phyloP scores from a whole-genome alignment of 1,140 invertebrate genomes.

The Polyergus mexicanus region DNA sequence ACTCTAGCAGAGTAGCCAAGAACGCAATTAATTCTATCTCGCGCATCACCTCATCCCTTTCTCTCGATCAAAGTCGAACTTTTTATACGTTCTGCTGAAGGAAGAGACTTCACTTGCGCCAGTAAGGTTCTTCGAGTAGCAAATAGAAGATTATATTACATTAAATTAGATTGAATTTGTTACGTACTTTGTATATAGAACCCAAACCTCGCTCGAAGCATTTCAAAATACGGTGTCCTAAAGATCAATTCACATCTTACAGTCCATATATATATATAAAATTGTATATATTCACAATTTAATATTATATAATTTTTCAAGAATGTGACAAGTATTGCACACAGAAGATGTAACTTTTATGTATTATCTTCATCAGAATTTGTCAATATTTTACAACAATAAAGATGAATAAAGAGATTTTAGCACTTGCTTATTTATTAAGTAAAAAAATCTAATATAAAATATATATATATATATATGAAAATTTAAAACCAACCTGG shows the following conservation, averaged over 20 bases:
- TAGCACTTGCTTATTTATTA: too few species aligned
- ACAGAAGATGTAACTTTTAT: too few species aligned
- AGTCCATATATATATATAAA: neutral
- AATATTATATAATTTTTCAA: too few species aligned
- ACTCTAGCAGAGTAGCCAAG: constrained; percentile 56
- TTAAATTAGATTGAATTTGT: constrained; percentile 1
- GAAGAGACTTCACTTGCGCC: neutral
- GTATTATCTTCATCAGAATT: too few species aligned
- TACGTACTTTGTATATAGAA: neutral
- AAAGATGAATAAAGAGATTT: too few species aligned
- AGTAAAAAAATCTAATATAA: too few species aligned
- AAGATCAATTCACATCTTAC: too few species aligned
- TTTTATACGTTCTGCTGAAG: neutral
- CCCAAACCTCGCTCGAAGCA: neutral
- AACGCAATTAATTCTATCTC: constrained; percentile 68
- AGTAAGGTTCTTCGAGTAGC: neutral
- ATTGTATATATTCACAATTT: neutral
- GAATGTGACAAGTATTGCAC: too few species aligned
- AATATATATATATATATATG: neutral
- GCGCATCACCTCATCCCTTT: neutral
- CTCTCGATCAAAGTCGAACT: constrained; percentile 12
- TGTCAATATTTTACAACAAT: too few species aligned
- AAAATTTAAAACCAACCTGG: neutral
- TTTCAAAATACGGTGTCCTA: neutral
- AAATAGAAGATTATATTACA: constrained; percentile 16